phyloP scores from a whole-genome alignment of 1,140 invertebrate species.

The Phortica variegata region DNA sequence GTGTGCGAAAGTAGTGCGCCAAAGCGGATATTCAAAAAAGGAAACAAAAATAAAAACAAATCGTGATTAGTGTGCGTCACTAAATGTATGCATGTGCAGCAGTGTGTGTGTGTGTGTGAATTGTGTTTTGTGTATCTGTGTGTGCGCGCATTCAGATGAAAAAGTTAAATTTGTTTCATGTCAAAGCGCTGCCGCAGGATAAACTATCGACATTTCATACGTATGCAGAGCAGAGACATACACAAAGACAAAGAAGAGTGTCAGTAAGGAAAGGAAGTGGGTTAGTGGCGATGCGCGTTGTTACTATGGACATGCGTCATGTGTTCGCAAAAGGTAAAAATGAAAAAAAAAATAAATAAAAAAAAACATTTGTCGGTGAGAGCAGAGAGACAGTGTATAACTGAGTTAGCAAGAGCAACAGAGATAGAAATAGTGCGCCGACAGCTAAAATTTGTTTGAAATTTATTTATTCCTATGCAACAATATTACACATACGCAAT shows the following conservation, averaged over 20 bases:
- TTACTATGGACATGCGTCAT: conserved; percentile 47
- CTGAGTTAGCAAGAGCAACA: conserved; percentile 2
- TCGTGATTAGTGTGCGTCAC: conserved; percentile 11
- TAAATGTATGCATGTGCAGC: background rate
- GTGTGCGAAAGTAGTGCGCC: conserved; percentile 37
- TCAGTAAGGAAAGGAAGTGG: no score
- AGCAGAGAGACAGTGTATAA: no score
- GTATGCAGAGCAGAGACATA: background rate
- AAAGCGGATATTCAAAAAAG: conserved; percentile 27
- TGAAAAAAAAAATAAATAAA: conserved; percentile 7
- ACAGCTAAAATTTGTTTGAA: background rate
- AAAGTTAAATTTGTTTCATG: conserved; percentile 54
- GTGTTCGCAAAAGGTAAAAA: conserved; percentile 46
- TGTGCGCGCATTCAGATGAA: conserved; percentile 41
- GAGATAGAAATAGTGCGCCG: conserved; percentile 20
- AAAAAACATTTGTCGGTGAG: no score
- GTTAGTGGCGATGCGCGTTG: background rate
- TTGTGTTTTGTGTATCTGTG: conserved; percentile 7
- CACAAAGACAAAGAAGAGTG: no score
- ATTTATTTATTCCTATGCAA: conserved; percentile 16
- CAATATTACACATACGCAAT: conserved; percentile 45
- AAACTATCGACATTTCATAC: conserved; percentile 4
- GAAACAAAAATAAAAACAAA: background rate
- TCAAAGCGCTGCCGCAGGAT: conserved; percentile 42
- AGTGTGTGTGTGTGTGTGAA: conserved; percentile 13